A percentile compares a stretch with the other conserved stretches of the same genome.
These are phyloP conservation scores for Pandion haliaetus DNA, from an alignment of 2,113 vertebrate species.

Conservation along the genomic window DNA sequence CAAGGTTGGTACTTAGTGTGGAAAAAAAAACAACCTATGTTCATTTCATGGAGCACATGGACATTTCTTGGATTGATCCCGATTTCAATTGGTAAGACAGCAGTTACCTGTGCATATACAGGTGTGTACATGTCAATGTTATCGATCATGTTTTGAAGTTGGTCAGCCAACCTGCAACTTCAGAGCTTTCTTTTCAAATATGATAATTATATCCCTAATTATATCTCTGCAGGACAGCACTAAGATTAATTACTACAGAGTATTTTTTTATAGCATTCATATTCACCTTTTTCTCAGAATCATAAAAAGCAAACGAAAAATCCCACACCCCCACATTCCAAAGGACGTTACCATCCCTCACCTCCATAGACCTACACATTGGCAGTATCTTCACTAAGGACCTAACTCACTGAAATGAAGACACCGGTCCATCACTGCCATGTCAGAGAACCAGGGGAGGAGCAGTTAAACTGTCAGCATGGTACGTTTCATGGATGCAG, in stretches of 20 bases:
- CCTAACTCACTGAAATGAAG: neutral
- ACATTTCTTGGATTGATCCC: neutral
- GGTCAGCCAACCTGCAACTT: neutral
- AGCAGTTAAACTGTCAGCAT: neutral
- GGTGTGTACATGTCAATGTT: neutral
- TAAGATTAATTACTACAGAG: neutral
- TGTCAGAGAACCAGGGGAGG: neutral
- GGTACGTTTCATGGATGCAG: neutral
- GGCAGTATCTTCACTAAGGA: neutral
- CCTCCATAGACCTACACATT: neutral
- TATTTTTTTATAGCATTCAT: neutral
- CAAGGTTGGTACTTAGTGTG: neutral
- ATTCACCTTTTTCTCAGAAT: neutral
- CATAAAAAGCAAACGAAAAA: neutral
- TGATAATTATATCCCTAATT: neutral
- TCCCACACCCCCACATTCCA: neutral
- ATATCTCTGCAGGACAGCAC: neutral
- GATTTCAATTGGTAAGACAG: neutral
- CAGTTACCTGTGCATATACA: neutral
- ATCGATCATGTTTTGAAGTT: neutral
- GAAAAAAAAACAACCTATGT: neutral
- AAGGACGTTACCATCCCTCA: neutral
- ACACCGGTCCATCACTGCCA: neutral
- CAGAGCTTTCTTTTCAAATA: neutral
- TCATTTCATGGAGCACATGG: neutral